Evolutionary conservation across 2,888 invertebrate species (phyloP), one percentile per base, ranked within the genome.

Genomic region (Drosophila niveifrons): DNA sequence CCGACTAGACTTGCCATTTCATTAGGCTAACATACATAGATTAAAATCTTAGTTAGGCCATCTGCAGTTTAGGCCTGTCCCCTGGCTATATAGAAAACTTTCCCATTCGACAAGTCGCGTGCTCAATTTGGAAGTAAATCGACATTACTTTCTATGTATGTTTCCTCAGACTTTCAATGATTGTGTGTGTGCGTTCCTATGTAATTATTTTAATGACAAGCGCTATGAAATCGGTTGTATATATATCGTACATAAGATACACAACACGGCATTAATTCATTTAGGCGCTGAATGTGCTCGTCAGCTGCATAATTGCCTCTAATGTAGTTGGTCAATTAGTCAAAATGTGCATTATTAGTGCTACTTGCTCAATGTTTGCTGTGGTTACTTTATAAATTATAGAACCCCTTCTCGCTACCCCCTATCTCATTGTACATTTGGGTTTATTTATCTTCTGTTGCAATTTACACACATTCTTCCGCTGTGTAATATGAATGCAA

Each of bases 241-340:
- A 77, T 64, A 53, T 36, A 57, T 51, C n/a, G n/a, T n/a, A 17
- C 23, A 41, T 3, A 13, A 61, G 76, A 75, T 75, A 75, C 29
- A 51, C 61, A 18, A 9, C 76, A 80, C 80, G 71, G 58, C 57
- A 65, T 41, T 51, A 51, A 52, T 79, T 75, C 76, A 80, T 67
- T 74, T 62, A 18, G 18, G 50, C 15, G 51, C 47, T 18, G 59
- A 56, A 77, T 78, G 43, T 36, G 52, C 39, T 50, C 56, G 66
- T 66, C 72, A 51, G 67, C 65, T 70, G 71, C 82, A 89, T 83
- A 89, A 83, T 88, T 78, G 88, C 71, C 79, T 39, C 50, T 64
- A 88, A 89, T 83, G 90, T 90, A 83, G 61, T 82, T 79, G 52
- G 56, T 50, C 80, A 83, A 89, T 89, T 88, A 88, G 61, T 52